These are phyloP conservation scores for Agrotis clavis DNA, from an alignment of 2,888 invertebrate genomes.

Conservation along the genomic window DNA sequence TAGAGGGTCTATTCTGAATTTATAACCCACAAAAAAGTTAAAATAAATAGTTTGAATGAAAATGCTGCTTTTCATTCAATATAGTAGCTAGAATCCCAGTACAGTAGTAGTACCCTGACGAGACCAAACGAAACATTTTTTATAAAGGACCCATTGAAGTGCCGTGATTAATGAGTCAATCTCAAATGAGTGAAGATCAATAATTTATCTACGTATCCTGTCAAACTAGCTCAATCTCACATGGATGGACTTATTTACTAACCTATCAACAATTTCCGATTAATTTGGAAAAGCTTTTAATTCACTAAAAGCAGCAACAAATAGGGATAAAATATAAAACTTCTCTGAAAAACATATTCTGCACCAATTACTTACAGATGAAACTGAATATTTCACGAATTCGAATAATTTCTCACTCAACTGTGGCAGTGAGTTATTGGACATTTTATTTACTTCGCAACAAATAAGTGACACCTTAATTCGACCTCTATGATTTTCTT, in stretches of 20 bases:
- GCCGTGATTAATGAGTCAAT: constrained; percentile 34
- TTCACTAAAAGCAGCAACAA: constrained; percentile 29
- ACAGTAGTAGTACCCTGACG: background rate
- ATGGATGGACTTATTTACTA: background rate
- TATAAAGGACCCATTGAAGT: constrained; percentile 11
- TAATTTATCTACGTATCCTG: constrained; percentile 9
- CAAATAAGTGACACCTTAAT: background rate
- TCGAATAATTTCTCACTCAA: constrained; percentile 29
- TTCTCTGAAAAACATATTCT: constrained; percentile 18
- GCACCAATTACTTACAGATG: constrained; percentile 18
- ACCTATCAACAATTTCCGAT: background rate
- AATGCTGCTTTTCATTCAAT: too few relatives aligned
- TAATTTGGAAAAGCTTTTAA: constrained; percentile 7
- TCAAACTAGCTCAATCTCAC: background rate
- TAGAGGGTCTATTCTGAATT: too few relatives aligned
- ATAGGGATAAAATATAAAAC: constrained; percentile 10
- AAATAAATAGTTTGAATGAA: too few relatives aligned
- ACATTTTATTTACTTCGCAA: background rate
- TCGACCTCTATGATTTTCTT: background rate
- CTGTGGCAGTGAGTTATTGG: background rate
- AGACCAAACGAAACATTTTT: background rate
- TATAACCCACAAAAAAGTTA: too few relatives aligned
- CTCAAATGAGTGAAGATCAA: constrained; percentile 14
- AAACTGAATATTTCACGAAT: constrained; percentile 14
- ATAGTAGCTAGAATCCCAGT: too few relatives aligned